Percentiles rank a stretch among this genome's conserved stretches.
Conservation (phyloP, 2,888 invertebrate species). For the Colletes collaris region DNA sequence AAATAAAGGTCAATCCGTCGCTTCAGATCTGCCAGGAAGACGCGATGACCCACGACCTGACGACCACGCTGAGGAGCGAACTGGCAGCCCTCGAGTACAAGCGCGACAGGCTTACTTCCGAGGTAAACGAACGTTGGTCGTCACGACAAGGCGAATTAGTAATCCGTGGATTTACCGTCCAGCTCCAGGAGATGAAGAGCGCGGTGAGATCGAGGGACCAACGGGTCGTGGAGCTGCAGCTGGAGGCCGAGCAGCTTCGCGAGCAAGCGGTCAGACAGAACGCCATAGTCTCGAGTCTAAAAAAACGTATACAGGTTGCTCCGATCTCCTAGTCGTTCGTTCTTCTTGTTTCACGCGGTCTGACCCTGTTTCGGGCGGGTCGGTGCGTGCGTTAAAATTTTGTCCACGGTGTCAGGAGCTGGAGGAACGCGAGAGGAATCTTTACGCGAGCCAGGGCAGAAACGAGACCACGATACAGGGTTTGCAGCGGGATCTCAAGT, state of each 20-base stretch:
- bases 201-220: slow-evolving; percentile 89
- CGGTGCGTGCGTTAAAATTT: background rate
- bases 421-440: slow-evolving; percentile 90
- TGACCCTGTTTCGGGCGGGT: background rate
- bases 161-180: slow-evolving; percentile 61
- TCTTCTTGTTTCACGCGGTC: background rate
- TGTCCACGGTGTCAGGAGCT: slow-evolving; percentile 84
- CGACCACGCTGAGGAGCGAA: slow-evolving; percentile 91
- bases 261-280: slow-evolving; percentile 93
- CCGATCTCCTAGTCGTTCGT: background rate
- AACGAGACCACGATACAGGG: slow-evolving; percentile 90
- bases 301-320: slow-evolving; percentile 87
- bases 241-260: slow-evolving; percentile 90
- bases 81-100: slow-evolving; percentile 93
- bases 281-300: slow-evolving; percentile 90
- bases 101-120: slow-evolving; percentile 90
- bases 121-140: slow-evolving; percentile 84
- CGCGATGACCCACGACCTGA: slow-evolving; percentile 86
- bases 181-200: slow-evolving; percentile 89
- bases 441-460: slow-evolving; percentile 86
- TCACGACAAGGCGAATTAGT: slow-evolving; percentile 13
- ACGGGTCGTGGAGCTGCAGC: slow-evolving; percentile 89
- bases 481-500: slow-evolving; percentile 89
- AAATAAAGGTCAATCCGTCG: background rate
- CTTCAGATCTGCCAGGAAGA: slow-evolving; percentile 81